A percentile compares a stretch with the other conserved stretches of the same genome.
Evolutionary conservation across 2,797 vertebrate genomes (phyloP).

Genomic region (Busarellus nigricollis): DNA sequence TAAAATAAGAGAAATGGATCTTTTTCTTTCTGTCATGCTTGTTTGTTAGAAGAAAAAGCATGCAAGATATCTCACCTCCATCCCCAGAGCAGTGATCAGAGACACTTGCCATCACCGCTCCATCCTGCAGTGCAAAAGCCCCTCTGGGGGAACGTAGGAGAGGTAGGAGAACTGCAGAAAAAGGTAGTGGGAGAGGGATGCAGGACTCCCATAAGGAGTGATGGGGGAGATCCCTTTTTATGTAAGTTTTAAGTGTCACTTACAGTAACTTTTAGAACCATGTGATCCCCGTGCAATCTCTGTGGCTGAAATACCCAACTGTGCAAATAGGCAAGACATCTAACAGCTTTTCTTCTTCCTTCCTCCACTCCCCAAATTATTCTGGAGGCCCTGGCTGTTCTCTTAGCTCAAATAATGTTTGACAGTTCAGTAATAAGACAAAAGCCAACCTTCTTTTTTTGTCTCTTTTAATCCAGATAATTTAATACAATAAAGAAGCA

Average conservation of each 20-base stretch:
- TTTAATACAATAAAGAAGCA: conserved; percentile 70
- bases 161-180: neutral
- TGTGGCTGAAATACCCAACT: neutral
- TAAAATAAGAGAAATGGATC: neutral
- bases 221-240: neutral
- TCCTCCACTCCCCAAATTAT: conserved; percentile 36
- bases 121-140: neutral
- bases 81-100: neutral
- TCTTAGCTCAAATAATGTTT: conserved; percentile 74
- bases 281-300: neutral
- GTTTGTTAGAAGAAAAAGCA: neutral
- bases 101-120: neutral
- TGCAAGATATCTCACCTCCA: neutral
- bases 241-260: neutral
- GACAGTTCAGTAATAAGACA: conserved; percentile 70
- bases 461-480: conserved; percentile 51
- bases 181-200: neutral
- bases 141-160: neutral
- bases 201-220: neutral
- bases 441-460: conserved; percentile 53
- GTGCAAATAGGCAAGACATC: neutral
- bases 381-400: conserved; percentile 38
- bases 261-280: neutral
- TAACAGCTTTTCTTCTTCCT: conserved; percentile 26
- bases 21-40: neutral